These are phyloP conservation scores for Psilopsiagon aymara DNA, from an alignment of 2,113 vertebrate species.

Conservation along the genomic window DNA sequence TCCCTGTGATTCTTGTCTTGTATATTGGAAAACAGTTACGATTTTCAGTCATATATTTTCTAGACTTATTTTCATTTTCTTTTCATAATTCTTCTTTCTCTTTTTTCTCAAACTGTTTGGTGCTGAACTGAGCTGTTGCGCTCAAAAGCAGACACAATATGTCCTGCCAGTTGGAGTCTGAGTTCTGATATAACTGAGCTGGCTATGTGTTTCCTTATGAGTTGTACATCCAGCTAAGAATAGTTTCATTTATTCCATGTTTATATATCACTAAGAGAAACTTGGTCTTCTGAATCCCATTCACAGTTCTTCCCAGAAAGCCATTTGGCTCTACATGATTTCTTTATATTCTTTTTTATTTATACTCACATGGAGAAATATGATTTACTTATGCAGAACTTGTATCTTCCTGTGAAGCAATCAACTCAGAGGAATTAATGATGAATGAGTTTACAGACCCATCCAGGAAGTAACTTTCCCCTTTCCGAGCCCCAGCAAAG, in stretches of 20 bases:
- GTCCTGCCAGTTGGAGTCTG: background rate
- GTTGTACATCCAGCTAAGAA: background rate
- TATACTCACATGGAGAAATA: background rate
- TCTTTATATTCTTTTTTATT: background rate
- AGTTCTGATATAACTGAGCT: background rate
- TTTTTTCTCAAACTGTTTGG: background rate
- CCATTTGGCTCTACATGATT: background rate
- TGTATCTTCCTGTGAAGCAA: background rate
- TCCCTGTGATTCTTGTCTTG: background rate
- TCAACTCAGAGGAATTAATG: background rate
- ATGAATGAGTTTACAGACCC: background rate
- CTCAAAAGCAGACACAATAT: background rate
- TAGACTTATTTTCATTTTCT: background rate
- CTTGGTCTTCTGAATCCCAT: background rate
- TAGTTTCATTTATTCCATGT: background rate
- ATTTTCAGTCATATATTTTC: background rate
- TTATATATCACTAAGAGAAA: slow-evolving; percentile 4
- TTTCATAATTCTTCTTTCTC: background rate
- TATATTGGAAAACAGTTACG: background rate
- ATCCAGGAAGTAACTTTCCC: background rate
- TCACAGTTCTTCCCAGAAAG: background rate
- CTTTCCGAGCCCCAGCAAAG: slow-evolving; percentile 6
- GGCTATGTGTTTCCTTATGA: background rate
- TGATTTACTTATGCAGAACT: background rate
- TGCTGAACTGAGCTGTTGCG: background rate